Conservation (phyloP, 2,797 vertebrate species). For the Coregonus suidteri region DNA sequence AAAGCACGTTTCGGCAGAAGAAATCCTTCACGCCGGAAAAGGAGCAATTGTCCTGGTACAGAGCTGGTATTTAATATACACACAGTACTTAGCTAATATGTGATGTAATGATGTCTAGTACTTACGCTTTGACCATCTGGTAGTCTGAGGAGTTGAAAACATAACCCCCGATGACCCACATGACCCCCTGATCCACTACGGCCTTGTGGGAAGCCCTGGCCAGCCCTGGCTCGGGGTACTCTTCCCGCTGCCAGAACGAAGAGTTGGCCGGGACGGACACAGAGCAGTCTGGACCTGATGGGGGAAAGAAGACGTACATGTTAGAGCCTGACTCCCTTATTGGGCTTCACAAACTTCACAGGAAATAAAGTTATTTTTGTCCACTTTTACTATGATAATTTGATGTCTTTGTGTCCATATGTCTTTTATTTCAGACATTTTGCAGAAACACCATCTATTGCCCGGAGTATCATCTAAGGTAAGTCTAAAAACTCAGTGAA, state of each 20-base stretch:
- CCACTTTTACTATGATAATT: too few species aligned
- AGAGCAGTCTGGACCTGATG: slow-evolving; percentile 87
- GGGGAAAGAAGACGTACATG: neutral
- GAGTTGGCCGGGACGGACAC: slow-evolving; percentile 87
- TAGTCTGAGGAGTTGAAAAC: slow-evolving; percentile 94
- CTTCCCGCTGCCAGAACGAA: slow-evolving; percentile 89
- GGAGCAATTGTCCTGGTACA: too few species aligned
- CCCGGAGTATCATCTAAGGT: too few species aligned
- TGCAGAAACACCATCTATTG: too few species aligned
- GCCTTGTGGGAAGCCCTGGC: slow-evolving; percentile 92
- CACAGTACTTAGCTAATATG: neutral
- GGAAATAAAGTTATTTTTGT: too few species aligned
- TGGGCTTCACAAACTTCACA: too few species aligned
- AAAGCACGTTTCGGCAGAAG: too few species aligned
- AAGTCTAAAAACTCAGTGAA: too few species aligned
- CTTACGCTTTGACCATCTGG: slow-evolving; percentile 95
- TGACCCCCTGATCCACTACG: slow-evolving; percentile 82
- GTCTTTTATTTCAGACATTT: too few species aligned
- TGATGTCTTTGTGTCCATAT: too few species aligned
- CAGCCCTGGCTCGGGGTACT: slow-evolving; percentile 77
- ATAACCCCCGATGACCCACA: slow-evolving; percentile 97
- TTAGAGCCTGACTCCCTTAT: neutral
- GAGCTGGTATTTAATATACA: neutral
- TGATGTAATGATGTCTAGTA: slow-evolving; percentile 30
- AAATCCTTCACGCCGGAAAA: too few species aligned